Conservation (phyloP, 2,113 vertebrate genomes). For the Condylura cristata region DNA sequence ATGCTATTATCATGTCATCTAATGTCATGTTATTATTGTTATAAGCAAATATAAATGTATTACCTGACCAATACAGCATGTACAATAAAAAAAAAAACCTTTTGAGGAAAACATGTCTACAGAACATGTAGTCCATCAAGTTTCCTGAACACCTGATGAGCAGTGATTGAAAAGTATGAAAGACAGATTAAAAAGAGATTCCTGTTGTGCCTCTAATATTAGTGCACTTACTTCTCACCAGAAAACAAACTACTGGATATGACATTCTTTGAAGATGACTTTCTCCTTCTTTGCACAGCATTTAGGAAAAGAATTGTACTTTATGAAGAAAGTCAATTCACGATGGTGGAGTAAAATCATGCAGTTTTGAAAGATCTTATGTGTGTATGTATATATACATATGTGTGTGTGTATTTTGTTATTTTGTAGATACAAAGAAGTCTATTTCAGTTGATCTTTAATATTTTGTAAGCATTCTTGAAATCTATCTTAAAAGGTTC, state of each 20-base stretch:
- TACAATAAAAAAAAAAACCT: neutral
- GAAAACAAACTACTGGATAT: neutral
- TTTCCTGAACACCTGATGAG: constrained; percentile 18
- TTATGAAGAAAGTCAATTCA: neutral
- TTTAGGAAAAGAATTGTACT: neutral
- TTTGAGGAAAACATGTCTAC: constrained; percentile 20
- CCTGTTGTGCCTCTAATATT: neutral
- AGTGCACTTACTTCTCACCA: neutral
- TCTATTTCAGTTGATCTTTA: neutral
- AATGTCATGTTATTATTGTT: constrained; percentile 27
- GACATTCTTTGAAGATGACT: neutral
- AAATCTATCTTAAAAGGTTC: neutral
- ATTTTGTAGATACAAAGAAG: neutral
- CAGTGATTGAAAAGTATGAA: constrained; percentile 29
- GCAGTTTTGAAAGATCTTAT: neutral
- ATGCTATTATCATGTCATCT: constrained; percentile 45
- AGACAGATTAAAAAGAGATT: neutral
- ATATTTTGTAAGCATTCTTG: neutral
- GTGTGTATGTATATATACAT: neutral
- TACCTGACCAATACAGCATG: neutral
- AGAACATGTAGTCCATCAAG: neutral
- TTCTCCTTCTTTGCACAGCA: neutral
- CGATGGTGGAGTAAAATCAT: neutral
- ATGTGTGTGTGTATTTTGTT: neutral
- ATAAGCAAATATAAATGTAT: constrained; percentile 42